Evolutionary conservation across 2,797 vertebrate species (phyloP), one percentile per base, ranked within the genome.

Genomic region (Hybognathus amarus): DNA sequence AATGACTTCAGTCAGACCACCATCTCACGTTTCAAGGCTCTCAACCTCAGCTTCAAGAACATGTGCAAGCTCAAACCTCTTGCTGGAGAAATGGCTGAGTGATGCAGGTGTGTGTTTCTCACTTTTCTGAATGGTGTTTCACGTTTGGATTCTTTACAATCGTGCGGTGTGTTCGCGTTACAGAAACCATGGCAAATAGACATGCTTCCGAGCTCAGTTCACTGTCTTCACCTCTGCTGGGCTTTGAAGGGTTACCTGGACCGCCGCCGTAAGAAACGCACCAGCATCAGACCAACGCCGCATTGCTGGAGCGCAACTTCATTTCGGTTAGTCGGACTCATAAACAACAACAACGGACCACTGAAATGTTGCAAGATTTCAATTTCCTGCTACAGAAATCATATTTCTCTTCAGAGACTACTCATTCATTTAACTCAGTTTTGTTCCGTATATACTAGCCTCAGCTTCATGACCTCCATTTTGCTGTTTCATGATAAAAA

Each of bases 1-100:
- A 97, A 97, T 40, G 97, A 97, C 90, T 97, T 97, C 92, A 97
- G 96, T 90, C 97, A 97, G 92, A 97, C 97, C 27, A 97, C 97
- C 89, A 97, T 97, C 92, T 97, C 97, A 12, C 96, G 97, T 86
- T 97, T 97, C 2, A 96, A 97, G 89, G 97, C 97, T 1, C 96
- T 97, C 82, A 97, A 97, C 91, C 92, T 97, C 88, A 97, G 97
- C 94, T 97, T 97, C 87, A 97, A 97, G 92, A 97, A 97, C 93
- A 97, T 97, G 96, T 97, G 97, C 93, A 97, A 97, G 90, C 96
- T 97, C 85, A 97, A 97, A 82, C 97, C 97, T n/a, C 0, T 94
- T 97, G 89, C 94, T 97, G 66, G 96, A 97, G 93, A 97, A 97
- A 89, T 97, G 97, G 97, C 94, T 97, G 87, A 95, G 93, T 2